phyloP scores from a whole-genome alignment of 2,888 invertebrate genomes.

The Xestia ashworthii region DNA sequence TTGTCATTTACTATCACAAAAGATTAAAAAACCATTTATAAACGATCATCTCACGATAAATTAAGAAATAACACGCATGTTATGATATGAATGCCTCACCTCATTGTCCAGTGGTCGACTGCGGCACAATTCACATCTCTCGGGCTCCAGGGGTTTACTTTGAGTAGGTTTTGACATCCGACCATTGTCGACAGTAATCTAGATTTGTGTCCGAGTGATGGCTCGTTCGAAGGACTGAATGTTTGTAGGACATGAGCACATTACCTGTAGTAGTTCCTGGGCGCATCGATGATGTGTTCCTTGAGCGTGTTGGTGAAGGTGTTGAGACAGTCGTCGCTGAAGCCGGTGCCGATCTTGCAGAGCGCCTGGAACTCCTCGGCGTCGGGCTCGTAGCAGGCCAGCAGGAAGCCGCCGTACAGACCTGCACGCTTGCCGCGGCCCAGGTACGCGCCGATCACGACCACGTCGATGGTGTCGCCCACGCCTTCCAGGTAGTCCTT shows the following conservation, averaged over 20 bases:
- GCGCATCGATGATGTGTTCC: conserved; percentile 93
- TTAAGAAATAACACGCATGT: not conserved
- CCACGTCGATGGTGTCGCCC: conserved; percentile 98
- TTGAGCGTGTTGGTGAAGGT: conserved; percentile 94
- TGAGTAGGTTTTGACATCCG: not conserved
- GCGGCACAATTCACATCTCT: not conserved
- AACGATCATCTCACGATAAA: not conserved
- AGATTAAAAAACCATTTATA: not conserved
- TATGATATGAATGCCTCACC: not conserved
- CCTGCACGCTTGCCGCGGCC: conserved; percentile 98
- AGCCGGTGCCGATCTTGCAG: conserved; percentile 96
- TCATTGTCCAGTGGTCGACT: not conserved
- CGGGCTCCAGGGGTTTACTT: not conserved
- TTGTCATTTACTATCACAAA: not conserved
- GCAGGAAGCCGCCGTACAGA: conserved; percentile 97
- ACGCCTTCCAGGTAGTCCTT: conserved; percentile 99
- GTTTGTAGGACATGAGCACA: not conserved
- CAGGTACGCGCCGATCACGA: conserved; percentile 98
- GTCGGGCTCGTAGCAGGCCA: conserved; percentile 97
- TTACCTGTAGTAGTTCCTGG: conserved; percentile 94
- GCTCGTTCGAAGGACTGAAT: too few relatives aligned
- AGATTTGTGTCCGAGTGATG: not conserved
- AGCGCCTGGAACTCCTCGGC: conserved; percentile 96
- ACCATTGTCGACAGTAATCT: not conserved
- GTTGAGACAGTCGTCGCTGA: conserved; percentile 97